Percentiles rank a stretch among this genome's conserved stretches.
These are phyloP conservation scores for Dysdera silvatica DNA, from an alignment of 1,140 invertebrate genomes.

Conservation along the genomic window DNA sequence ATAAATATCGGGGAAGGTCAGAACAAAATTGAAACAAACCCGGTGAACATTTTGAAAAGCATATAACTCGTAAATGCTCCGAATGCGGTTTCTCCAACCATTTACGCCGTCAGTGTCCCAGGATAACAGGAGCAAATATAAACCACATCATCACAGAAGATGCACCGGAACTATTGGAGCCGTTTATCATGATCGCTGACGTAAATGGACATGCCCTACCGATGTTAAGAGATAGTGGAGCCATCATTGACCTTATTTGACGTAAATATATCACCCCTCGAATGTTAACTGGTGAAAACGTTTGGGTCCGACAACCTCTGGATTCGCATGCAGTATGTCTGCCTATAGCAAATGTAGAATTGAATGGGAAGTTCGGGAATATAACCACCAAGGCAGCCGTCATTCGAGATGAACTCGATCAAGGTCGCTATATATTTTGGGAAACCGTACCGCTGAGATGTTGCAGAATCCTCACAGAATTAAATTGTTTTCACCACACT, in stretches of 20 bases:
- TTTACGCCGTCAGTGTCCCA: too few relatives aligned
- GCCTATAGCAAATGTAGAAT: neutral
- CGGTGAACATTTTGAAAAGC: too few relatives aligned
- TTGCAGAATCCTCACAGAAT: neutral
- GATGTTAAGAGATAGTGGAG: neutral
- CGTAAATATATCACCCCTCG: neutral
- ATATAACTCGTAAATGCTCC: too few relatives aligned
- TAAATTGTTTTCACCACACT: too few relatives aligned
- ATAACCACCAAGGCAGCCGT: neutral
- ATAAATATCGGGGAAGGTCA: too few relatives aligned
- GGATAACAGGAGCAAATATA: too few relatives aligned
- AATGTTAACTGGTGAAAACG: neutral
- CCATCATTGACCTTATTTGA: neutral
- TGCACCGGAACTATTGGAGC: too few relatives aligned
- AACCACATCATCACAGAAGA: too few relatives aligned
- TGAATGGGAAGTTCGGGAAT: neutral
- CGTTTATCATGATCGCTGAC: too few relatives aligned
- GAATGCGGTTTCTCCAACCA: too few relatives aligned
- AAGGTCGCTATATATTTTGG: slow-evolving; percentile 3
- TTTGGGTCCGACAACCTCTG: neutral
- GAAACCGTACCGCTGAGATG: neutral
- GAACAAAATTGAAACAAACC: too few relatives aligned
- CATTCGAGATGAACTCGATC: neutral
- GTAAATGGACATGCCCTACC: neutral
- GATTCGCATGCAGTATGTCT: neutral